Percentiles rank a stretch among this genome's conserved stretches.
Evolutionary conservation across 1,140 invertebrate species (phyloP).

Genomic region (Lucilia sericata): DNA sequence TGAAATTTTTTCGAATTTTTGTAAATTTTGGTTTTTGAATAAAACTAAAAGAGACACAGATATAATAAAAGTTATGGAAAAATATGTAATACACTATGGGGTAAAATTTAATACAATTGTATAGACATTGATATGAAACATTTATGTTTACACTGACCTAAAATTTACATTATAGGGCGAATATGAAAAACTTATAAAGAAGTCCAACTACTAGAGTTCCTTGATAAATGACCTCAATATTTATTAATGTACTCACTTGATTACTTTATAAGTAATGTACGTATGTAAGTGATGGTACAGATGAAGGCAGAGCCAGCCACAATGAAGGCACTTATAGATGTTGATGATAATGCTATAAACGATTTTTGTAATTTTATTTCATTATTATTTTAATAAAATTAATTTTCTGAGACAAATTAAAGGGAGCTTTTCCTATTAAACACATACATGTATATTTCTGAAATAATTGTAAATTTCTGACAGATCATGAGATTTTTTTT

Average conservation of each 20-base stretch:
- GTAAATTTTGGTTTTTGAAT: not conserved
- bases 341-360: not conserved
- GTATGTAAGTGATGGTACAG: not conserved
- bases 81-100: no score
- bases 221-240: slow-evolving; percentile 42
- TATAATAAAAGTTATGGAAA: no score
- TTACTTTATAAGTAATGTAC: not conserved
- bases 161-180: not conserved
- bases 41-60: not conserved
- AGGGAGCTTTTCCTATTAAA: slow-evolving; percentile 28
- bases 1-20: no score
- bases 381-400: not conserved
- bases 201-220: slow-evolving; percentile 34
- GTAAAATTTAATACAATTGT: no score
- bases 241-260: no score
- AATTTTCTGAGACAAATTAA: not conserved
- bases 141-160: not conserved
- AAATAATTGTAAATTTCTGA: not conserved
- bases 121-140: no score
- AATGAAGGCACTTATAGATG: not conserved
- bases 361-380: not conserved
- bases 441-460: not conserved
- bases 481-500: not conserved
- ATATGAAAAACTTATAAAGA: not conserved
- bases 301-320: not conserved